Percentiles rank a stretch among this genome's conserved stretches.
Evolutionary conservation across 2,888 invertebrate species (phyloP).

Genomic region (Sesia apiformis): DNA sequence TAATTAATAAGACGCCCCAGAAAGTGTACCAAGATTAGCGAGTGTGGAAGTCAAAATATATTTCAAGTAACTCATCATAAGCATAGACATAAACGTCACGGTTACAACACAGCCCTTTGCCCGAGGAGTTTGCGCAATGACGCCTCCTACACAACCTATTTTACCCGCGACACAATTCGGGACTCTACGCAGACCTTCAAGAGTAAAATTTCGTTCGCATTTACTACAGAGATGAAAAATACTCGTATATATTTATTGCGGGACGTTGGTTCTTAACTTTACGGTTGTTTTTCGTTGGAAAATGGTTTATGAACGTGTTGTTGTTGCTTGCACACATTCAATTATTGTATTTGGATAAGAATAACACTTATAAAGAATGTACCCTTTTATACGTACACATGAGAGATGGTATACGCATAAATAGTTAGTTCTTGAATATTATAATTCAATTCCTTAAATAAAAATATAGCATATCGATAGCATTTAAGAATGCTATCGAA

Average conservation of each 20-base stretch:
- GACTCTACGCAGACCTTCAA: conserved; percentile 16
- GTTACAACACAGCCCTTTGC: conserved; percentile 26
- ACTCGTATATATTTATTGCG: conserved; percentile 21
- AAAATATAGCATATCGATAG: no score
- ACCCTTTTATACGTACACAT: no score
- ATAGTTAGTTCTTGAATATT: no score
- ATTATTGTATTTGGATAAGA: no score
- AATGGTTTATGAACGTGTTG: conserved; percentile 10
- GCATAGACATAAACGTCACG: conserved; percentile 18
- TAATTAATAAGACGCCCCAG: no score
- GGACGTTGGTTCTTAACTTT: conserved; percentile 20
- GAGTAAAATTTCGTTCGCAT: conserved; percentile 22
- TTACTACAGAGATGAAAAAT: conserved; percentile 16
- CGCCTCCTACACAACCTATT: conserved; percentile 34
- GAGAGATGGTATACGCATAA: no score
- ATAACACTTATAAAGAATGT: no score
- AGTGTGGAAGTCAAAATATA: conserved; percentile 12
- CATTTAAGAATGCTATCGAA: no score
- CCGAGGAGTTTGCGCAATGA: conserved; percentile 37
- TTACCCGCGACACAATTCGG: conserved; percentile 29
- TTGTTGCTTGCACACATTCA: conserved; percentile 6
- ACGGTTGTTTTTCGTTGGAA: conserved; percentile 19
- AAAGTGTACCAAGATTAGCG: no score
- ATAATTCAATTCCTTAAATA: no score
- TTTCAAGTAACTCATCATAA: conserved; percentile 18